Base-by-base conservation (phyloP, 2,797 vertebrate species). In the Loris lydekkerianus region DNA sequence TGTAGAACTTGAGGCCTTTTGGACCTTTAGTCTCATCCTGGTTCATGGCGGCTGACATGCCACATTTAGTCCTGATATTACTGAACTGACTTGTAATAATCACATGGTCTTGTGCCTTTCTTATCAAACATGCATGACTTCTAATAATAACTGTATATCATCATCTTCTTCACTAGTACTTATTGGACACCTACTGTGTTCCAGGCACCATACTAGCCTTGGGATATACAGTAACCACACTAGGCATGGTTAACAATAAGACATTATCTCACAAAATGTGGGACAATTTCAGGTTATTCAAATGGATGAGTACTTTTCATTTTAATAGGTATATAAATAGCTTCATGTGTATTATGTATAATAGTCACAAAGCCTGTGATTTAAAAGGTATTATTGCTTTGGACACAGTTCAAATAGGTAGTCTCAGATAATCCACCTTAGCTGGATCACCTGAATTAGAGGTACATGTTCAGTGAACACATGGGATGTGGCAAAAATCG, bases 311-410 rank as follows among this genome's bases (percentile, higher is more conserved):
- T 84, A 67, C 34, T 96, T 88, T 95, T 94, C 75, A 88, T 85
- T 89, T 92, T 69, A 90, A 65, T 72, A 76, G 69, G 49, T 37
- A 37, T 20, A 0, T 89, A 81, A 84, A 84, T 91, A 73, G 61
- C 58, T 58, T 63, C 14, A 72, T 82, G 58, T 58, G 40, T 92
- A 29, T 78, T 69, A 9, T 56, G 93, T 61, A 31, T 4, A 86
- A 65, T 70, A 85, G 72, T 53, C 76, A 82, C 6, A 67, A 88
- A 87, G n/a, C 34, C 76, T 86, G 20, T 94, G 60, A 96, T 84
- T 89, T 94, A 70, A 61, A 94, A 95, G 87, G 67, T 84, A 65
- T 69, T 85, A 75, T 65, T 93, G 37, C 93, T 72, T 93, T 72
- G 63, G 81, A 69, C 69, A 76, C 34, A 43, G 23, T 72, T 80